A percentile compares a stretch with the other conserved stretches of the same genome.
Conservation (phyloP, 2,888 invertebrate genomes). For the Hyles lineata region DNA sequence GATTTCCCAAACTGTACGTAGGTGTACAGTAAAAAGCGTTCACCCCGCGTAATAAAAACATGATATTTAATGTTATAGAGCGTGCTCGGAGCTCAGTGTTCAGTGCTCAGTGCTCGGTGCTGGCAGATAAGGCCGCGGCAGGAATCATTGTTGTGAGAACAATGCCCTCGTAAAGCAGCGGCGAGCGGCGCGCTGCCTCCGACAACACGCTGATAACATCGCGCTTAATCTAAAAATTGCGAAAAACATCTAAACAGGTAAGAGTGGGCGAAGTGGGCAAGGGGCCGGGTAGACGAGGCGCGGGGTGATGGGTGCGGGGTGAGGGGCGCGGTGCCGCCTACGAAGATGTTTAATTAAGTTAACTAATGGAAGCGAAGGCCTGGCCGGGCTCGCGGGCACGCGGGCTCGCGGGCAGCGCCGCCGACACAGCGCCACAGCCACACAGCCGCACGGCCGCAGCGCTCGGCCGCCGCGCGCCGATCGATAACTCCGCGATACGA, state of each 20-base stretch:
- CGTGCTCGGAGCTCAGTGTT: not conserved
- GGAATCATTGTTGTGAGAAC: conserved; percentile 18
- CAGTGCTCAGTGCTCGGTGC: not conserved
- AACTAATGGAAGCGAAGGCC: conserved; percentile 33
- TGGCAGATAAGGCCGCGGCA: conserved; percentile 9
- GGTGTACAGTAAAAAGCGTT: conserved; percentile 7
- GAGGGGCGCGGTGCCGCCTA: conserved; percentile 17
- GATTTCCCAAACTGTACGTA: conserved; percentile 1
- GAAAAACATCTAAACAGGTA: conserved; percentile 27
- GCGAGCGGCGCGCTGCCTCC: not conserved
- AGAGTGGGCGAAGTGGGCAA: not conserved
- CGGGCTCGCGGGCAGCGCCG: not conserved
- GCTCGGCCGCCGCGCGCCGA: not conserved
- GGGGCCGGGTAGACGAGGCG: too few relatives aligned
- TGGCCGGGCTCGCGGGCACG: conserved; percentile 1
- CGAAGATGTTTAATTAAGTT: conserved; percentile 33
- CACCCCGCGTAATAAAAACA: conserved; percentile 14
- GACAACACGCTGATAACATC: conserved; percentile 12
- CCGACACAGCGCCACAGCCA: not conserved
- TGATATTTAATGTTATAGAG: conserved; percentile 7
- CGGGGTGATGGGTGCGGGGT: not conserved
- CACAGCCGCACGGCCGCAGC: not conserved
- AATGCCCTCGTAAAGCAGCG: conserved; percentile 17
- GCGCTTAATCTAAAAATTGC: conserved; percentile 23
- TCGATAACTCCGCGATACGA: conserved; percentile 26